Percentiles rank a stretch among this genome's conserved stretches.
phyloP scores from a whole-genome alignment of 2,797 vertebrate species.

The Dromococcyx pavoninus region DNA sequence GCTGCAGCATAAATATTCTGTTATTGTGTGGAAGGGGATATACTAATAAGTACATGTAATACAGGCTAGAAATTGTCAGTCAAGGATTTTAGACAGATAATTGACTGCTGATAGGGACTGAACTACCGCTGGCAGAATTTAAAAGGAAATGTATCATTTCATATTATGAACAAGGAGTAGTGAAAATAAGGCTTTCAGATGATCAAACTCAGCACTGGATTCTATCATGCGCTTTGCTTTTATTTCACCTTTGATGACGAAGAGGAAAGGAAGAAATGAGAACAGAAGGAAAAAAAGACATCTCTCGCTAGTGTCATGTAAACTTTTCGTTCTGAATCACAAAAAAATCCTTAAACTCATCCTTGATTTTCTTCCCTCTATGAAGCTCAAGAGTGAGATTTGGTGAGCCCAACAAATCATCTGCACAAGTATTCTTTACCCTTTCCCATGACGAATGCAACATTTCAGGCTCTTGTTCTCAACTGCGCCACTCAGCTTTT shows the following conservation, averaged over 20 bases:
- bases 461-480: not conserved
- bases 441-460: not conserved
- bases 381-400: not conserved
- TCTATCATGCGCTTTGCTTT: not conserved
- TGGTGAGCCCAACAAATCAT: not conserved
- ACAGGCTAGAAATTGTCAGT: not conserved
- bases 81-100: not conserved
- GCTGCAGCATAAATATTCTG: not conserved
- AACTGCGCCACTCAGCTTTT: not conserved
- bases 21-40: not conserved
- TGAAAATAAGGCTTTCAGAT: not conserved
- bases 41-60: not conserved
- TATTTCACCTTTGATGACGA: not conserved
- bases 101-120: not conserved
- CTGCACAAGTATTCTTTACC: not conserved
- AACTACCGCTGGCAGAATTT: not conserved
- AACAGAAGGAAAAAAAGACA: not conserved
- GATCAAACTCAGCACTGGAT: not conserved
- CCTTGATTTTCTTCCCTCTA: not conserved
- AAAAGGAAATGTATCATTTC: not conserved
- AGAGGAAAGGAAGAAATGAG: not conserved
- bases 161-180: accelerated
- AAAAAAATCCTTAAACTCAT: not conserved
- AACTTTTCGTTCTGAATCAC: not conserved
- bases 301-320: not conserved